These are phyloP conservation scores for Ianthella basta DNA, from an alignment of 37 sponge, comb jelly and placozoan species.

Conservation along the genomic window DNA sequence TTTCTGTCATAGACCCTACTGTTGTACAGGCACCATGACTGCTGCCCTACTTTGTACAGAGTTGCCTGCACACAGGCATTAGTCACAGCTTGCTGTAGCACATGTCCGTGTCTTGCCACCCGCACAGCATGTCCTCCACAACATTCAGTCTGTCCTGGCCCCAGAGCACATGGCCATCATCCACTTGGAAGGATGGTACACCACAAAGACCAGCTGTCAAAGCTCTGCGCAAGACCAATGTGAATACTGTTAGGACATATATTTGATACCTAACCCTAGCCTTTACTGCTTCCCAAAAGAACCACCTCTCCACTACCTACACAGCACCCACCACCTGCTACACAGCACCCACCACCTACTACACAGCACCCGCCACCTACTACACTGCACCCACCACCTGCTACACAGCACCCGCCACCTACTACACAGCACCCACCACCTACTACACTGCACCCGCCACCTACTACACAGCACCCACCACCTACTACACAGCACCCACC, in stretches of 20 bases:
- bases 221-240: conserved; percentile 57
- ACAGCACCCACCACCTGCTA: too few species aligned
- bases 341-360: too few species aligned
- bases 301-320: too few species aligned
- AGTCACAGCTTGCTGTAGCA: conserved; percentile 12
- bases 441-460: too few species aligned
- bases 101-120: conserved; percentile 55
- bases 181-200: conserved; percentile 85
- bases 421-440: too few species aligned
- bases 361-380: too few species aligned
- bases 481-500: too few species aligned
- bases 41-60: not conserved
- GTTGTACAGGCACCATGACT: not conserved
- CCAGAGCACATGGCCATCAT: conserved; percentile 77
- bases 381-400: too few species aligned
- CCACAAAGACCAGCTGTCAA: conserved; percentile 80
- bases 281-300: not conserved
- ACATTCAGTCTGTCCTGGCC: conserved; percentile 91
- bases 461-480: too few species aligned
- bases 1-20: conserved; percentile 15
- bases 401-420: too few species aligned
- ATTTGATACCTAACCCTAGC: not conserved
- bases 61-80: too few species aligned
- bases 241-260: not conserved
- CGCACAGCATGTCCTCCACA: conserved; percentile 92